Evolutionary conservation across 2,797 vertebrate species (phyloP).

Genomic region (Brotula barbata): DNA sequence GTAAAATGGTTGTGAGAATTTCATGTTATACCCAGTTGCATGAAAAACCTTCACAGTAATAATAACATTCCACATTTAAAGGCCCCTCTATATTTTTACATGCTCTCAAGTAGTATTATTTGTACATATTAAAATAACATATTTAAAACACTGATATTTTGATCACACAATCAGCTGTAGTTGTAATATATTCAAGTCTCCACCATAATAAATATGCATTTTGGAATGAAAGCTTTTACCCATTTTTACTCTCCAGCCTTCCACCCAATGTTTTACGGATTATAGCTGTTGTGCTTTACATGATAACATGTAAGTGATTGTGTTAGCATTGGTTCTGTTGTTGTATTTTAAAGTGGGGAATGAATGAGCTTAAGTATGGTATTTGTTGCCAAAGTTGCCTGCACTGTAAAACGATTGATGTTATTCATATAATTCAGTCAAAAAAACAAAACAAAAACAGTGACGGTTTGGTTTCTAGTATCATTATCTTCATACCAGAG

Average conservation of each 20-base stretch:
- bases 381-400: neutral
- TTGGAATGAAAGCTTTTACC: slow-evolving; percentile 23
- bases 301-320: neutral
- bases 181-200: slow-evolving; percentile 67
- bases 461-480: too few relatives aligned
- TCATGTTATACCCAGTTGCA: too few relatives aligned
- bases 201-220: slow-evolving; percentile 39
- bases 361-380: neutral
- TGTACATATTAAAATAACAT: slow-evolving; percentile 68
- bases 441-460: too few relatives aligned
- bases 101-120: slow-evolving; percentile 50
- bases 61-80: neutral
- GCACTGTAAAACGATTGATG: neutral
- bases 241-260: slow-evolving; percentile 16
- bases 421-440: neutral
- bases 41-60: neutral
- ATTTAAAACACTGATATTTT: slow-evolving; percentile 61
- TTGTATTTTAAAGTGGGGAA: neutral
- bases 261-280: too few relatives aligned
- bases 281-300: too few relatives aligned
- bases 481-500: too few relatives aligned
- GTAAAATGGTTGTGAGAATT: too few relatives aligned
- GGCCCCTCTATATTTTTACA: slow-evolving; percentile 48
- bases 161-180: slow-evolving; percentile 24
- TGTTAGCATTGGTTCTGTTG: neutral